Evolutionary conservation across 2,888 invertebrate species (phyloP), one percentile per base, ranked within the genome.

Genomic region (Oscheius sp.): DNA sequence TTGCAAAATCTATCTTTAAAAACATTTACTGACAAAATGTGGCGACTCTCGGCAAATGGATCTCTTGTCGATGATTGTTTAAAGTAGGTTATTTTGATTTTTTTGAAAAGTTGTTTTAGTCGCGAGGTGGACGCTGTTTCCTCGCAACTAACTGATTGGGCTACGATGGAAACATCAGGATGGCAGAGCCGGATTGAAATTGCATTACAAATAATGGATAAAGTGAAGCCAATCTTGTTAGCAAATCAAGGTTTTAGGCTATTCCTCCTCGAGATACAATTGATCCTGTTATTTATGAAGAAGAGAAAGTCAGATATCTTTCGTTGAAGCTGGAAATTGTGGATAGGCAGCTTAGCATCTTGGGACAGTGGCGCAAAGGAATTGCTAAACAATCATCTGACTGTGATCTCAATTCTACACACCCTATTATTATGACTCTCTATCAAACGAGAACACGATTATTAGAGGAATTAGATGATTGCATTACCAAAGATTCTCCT

Each of bases 261-360:
- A 36, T 67, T 2, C 79, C 77, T 24, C 75, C 79, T 12, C 28
- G 26, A n/a, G 71, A 75, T 38, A 74, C 77, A n/a, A 38, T 79
- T 12, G 79, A 79, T 67, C 79, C 79, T 12, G 67, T 77, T 1
- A 73, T 79, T 45, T 74, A 71, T 45, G 74, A 75, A 54, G 78
- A 78, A 33, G 77, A 74, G 51, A 56, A 71, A 14, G 17, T 49
- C n/a, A 49, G 64, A 0, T 75, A 75, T 38, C 22, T 75, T 0
- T 61, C 45, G n/a, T 68, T 63, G 33, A 72, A 75, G 36, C 30
- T 71, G 6, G 54, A 70, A 38, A 61, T 77, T 9, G 67, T 79
- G 9, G 72, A 77, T 9, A 45, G 66, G 17, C 77, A 75, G 51
- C 63, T 79, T 38, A 54, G 68, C n/a, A 56, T 71, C 47, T 28